phyloP scores from a whole-genome alignment of 2,888 invertebrate genomes.

The Chalcosyrphus nemorum region DNA sequence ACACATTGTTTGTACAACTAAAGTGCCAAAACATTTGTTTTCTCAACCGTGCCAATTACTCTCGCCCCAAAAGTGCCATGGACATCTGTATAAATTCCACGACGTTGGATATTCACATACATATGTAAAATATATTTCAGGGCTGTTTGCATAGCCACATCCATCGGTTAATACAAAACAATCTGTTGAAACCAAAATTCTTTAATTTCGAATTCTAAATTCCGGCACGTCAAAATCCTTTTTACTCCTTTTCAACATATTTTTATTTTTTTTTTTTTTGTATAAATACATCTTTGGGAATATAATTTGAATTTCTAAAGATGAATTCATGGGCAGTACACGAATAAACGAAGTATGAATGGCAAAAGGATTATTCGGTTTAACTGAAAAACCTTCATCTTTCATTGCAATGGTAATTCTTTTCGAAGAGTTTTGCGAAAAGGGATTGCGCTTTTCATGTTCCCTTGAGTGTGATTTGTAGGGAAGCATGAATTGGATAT shows the following conservation, averaged over 20 bases:
- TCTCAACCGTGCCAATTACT: background rate
- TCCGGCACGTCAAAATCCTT: conserved; percentile 33
- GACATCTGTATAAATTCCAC: background rate
- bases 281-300: conserved; percentile 22
- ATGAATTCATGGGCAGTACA: conserved; percentile 22
- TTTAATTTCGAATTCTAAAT: conserved; percentile 32
- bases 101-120: too few species aligned
- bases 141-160: conserved; percentile 38
- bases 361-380: conserved; percentile 15
- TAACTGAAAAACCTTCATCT: background rate
- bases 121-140: conserved; percentile 44
- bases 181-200: conserved; percentile 42
- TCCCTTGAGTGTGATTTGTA: background rate
- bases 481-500: background rate
- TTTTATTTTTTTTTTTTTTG: too few species aligned
- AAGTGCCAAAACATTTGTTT: background rate
- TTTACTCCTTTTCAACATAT: conserved; percentile 42
- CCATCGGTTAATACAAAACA: conserved; percentile 30
- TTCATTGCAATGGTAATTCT: background rate
- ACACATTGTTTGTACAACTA: too few species aligned
- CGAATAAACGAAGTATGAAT: conserved; percentile 1
- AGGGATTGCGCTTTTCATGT: conserved; percentile 12
- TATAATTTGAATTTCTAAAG: conserved; percentile 49
- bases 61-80: background rate
- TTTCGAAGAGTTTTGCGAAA: background rate